Evolutionary conservation across 2,888 invertebrate genomes (phyloP).

Genomic region (Eristalis pertinax): DNA sequence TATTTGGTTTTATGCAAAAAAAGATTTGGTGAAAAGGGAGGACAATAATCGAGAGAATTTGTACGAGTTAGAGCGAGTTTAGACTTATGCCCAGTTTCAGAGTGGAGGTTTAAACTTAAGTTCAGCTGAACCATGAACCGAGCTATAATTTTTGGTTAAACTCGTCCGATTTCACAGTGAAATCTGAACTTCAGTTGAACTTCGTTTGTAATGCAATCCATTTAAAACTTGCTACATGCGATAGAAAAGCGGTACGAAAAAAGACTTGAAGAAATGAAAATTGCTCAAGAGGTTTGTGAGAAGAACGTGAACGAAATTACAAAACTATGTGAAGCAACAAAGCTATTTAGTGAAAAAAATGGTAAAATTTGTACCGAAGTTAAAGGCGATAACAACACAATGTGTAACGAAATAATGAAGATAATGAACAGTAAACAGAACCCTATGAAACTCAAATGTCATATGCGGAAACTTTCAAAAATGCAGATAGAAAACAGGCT

Average conservation of each 20-base stretch:
- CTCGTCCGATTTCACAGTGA: too few species aligned
- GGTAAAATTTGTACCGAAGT: background rate
- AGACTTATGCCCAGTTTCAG: too few species aligned
- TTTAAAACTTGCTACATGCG: background rate
- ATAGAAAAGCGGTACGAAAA: background rate
- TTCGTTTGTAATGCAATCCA: too few species aligned
- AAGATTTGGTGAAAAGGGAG: too few species aligned
- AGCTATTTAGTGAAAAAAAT: background rate
- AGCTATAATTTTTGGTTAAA: too few species aligned
- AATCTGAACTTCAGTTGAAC: too few species aligned
- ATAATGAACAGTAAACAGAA: background rate
- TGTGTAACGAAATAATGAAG: background rate
- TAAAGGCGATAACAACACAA: background rate
- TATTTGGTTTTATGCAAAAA: too few species aligned
- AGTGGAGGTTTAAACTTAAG: too few species aligned
- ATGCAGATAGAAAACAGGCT: background rate
- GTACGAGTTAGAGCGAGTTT: too few species aligned
- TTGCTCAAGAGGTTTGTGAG: background rate
- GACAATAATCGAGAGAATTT: too few species aligned
- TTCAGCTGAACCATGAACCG: too few species aligned
- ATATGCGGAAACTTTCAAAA: background rate
- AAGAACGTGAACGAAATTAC: background rate
- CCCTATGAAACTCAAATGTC: background rate
- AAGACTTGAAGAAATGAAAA: background rate
- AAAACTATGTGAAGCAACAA: background rate